Percentiles rank a stretch among this genome's conserved stretches.
Conservation (phyloP, 2,888 invertebrate species). For the Leucophora obtusa region DNA sequence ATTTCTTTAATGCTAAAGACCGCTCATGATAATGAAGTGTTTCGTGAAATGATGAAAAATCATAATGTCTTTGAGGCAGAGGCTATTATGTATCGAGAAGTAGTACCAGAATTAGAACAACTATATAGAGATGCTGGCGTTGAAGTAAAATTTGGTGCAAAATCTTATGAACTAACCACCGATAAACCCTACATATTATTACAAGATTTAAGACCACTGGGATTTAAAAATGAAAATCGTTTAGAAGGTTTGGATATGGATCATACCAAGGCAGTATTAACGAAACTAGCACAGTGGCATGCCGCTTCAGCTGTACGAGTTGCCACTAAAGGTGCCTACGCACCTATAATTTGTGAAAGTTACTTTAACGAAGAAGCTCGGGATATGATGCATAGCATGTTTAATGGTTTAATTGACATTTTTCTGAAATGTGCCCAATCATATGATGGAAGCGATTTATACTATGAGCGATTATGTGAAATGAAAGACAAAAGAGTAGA, state of each 20-base stretch:
- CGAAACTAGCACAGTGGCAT: constrained; percentile 72
- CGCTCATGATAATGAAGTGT: constrained; percentile 65
- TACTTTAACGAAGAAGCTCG: constrained; percentile 52
- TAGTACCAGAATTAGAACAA: constrained; percentile 64
- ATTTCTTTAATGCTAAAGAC: constrained; percentile 70
- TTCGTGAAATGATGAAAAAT: constrained; percentile 36
- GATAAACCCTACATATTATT: constrained; percentile 63
- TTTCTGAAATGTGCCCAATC: constrained; percentile 52
- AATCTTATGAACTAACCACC: constrained; percentile 42
- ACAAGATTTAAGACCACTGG: constrained; percentile 67
- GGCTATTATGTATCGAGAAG: constrained; percentile 34
- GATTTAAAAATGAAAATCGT: constrained; percentile 69
- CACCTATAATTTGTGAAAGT: constrained; percentile 14
- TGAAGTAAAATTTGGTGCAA: constrained; percentile 54
- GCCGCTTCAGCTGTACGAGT: constrained; percentile 69
- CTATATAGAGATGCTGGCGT: constrained; percentile 59
- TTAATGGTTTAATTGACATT: constrained; percentile 24
- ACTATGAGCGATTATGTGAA: constrained; percentile 66
- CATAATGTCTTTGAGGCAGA: constrained; percentile 61
- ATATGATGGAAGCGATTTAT: constrained; percentile 66
- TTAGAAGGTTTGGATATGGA: constrained; percentile 68
- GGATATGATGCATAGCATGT: constrained; percentile 44
- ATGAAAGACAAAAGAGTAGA: constrained; percentile 62
- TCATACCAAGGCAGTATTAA: constrained; percentile 67
- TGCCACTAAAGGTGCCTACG: constrained; percentile 64